Percentiles rank a stretch among this genome's conserved stretches.
Evolutionary conservation across 1,140 invertebrate genomes (phyloP).

Genomic region (Platorchestia sp.): DNA sequence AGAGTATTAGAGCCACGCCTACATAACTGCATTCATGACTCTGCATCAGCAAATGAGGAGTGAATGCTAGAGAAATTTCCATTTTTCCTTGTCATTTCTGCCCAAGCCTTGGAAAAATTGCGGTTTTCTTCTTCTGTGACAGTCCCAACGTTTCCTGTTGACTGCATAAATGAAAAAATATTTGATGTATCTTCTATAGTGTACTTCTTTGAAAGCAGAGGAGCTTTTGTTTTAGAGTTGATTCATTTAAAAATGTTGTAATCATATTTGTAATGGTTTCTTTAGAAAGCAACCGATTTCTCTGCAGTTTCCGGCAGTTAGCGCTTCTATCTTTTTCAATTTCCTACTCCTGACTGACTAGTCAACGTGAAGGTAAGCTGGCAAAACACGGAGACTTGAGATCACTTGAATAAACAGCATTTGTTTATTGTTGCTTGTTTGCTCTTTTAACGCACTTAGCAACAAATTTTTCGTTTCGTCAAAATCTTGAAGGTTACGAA

Average conservation of each 20-base stretch:
- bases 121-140: neutral
- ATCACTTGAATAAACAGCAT: neutral
- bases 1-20: neutral
- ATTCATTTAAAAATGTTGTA: neutral
- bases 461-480: neutral
- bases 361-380: neutral
- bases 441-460: neutral
- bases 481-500: neutral
- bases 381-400: neutral
- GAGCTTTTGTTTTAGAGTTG: neutral
- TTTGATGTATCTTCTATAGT: neutral
- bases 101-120: neutral
- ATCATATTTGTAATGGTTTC: neutral
- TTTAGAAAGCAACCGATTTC: neutral
- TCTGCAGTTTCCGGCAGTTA: too few species aligned
- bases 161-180: neutral
- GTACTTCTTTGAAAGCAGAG: neutral
- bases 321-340: neutral
- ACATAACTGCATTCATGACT: neutral
- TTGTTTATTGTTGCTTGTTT: neutral
- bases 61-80: neutral
- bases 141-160: neutral
- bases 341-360: neutral
- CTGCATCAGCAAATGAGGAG: neutral
- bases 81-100: neutral